Base-by-base conservation (phyloP, 2,888 invertebrate genomes). In the Sacculina carcini region DNA sequence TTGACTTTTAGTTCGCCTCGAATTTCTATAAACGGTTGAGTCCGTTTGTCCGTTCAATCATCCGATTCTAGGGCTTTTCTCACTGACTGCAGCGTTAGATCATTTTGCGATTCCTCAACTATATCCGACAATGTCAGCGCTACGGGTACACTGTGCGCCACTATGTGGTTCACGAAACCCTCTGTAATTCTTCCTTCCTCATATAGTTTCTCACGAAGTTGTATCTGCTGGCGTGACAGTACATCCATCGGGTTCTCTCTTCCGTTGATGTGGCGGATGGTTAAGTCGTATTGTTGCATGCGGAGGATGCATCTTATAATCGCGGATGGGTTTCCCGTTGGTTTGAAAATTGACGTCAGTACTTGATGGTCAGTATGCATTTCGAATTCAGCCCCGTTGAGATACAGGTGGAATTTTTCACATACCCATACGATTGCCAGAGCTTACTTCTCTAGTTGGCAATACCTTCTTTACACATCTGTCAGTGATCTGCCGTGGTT, bases 381-480 rank as follows among this genome's bases (percentile, higher is more conserved):
- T 3, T 16, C 10, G 7, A 52, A 52, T 23, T 39, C 21, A 3
- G 32, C 40, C 2, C 52, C 50, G 14, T 16, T 40, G 7, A 52
- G 31, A 40, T 51, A 52, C 14, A 52, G 34, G 36, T 51, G 52
- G 19, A 49, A 49, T 7, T 52, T 48, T 16, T 52, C 52, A 49
- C 42, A 52, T n/a, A 32, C 42, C 52, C 50, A 52, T 26, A 50
- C 49, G 19, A 52, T 40, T 31, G 52, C 49, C n/a, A 52, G 42
- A n/a, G 48, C 42, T 34, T 52, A 40, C n/a, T 40, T 34, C 26
- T 52, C 42, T 29, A 42, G 39, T 31, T 51, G 50, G n/a, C 49
- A 52, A 42, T 52, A 52, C 31, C 52, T 40, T 12, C 32, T 10
- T 29, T 51, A 31, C 32, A 50, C 50, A 23, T 38, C 16, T 6